phyloP scores from a whole-genome alignment of 2,888 invertebrate species.

The Cyrtodaria siliqua region DNA sequence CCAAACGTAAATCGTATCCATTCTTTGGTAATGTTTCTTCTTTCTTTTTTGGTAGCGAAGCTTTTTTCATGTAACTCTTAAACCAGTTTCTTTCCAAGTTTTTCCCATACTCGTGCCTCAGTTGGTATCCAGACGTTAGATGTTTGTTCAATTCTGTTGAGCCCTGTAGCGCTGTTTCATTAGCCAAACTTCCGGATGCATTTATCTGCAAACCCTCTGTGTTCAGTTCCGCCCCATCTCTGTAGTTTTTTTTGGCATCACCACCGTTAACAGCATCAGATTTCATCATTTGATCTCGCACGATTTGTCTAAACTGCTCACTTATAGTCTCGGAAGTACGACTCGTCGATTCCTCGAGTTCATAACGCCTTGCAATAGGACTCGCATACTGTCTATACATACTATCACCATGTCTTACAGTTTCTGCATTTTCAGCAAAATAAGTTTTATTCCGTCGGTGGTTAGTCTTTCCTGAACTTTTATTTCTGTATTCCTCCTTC shows the following conservation, averaged over 20 bases:
- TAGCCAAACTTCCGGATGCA: neutral
- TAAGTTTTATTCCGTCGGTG: no score
- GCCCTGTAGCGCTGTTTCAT: neutral
- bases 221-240: neutral
- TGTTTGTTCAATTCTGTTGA: neutral
- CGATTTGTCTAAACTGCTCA: conserved; percentile 38
- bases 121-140: conserved; percentile 25
- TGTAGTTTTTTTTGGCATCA: neutral
- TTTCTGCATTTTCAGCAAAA: neutral
- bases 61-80: conserved; percentile 45
- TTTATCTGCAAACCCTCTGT: conserved; percentile 8
- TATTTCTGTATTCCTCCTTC: no score
- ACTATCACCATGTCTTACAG: no score
- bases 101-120: conserved; percentile 63
- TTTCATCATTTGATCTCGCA: conserved; percentile 9
- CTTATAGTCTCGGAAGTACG: conserved; percentile 36
- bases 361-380: conserved; percentile 1
- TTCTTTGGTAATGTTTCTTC: neutral
- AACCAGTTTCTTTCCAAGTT: conserved; percentile 68
- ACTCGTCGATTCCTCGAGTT: conserved; percentile 26
- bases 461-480: no score
- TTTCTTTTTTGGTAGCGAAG: conserved; percentile 17
- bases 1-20: conserved; percentile 47
- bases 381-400: conserved; percentile 3
- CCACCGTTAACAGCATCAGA: neutral